These are phyloP conservation scores for Noctuana brunneofusca DNA, from an alignment of 2,888 invertebrate genomes.

Conservation along the genomic window DNA sequence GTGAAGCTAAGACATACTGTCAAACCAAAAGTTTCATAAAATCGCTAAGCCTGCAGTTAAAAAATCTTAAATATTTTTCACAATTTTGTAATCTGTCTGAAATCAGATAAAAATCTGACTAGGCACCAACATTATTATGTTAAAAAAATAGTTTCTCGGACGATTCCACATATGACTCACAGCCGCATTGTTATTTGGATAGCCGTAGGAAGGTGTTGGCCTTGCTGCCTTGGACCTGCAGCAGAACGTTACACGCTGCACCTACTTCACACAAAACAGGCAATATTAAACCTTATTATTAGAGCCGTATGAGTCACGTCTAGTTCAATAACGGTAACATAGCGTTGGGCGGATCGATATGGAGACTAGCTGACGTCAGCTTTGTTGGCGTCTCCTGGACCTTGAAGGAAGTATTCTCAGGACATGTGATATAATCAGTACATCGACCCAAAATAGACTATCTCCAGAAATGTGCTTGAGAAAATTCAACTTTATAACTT, in stretches of 20 bases:
- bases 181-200: conserved; percentile 61
- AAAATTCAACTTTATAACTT: conserved; percentile 1
- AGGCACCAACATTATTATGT: conserved; percentile 6
- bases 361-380: conserved; percentile 38
- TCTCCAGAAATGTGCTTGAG: background rate
- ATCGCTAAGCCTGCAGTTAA: no score
- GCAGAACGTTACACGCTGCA: background rate
- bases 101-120: background rate
- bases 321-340: background rate
- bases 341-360: conserved; percentile 28
- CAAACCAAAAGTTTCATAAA: no score
- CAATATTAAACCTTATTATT: conserved; percentile 39
- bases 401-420: conserved; percentile 36
- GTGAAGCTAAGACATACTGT: no score
- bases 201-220: conserved; percentile 66
- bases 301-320: conserved; percentile 15
- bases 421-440: conserved; percentile 34
- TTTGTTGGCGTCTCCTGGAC: conserved; percentile 38
- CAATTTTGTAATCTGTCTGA: background rate
- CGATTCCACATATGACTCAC: conserved; percentile 48
- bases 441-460: conserved; percentile 7
- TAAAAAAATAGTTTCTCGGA: conserved; percentile 10
- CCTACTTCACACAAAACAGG: conserved; percentile 21
- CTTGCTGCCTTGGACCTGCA: conserved; percentile 48
- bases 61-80: no score